Base-by-base conservation (phyloP, 2,113 vertebrate species). In the Saguinus midas region DNA sequence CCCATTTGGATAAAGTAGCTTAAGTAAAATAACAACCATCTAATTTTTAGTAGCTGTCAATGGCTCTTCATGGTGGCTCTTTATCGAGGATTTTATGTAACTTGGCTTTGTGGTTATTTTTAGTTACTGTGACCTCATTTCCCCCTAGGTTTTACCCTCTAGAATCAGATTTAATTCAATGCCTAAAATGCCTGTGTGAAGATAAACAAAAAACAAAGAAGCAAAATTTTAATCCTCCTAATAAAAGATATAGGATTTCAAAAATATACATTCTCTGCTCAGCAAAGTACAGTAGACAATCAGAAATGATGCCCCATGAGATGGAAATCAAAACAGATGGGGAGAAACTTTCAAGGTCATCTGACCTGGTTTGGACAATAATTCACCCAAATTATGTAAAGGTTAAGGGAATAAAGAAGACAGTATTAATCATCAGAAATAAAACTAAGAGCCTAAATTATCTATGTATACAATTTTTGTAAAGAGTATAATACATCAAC, bases 11-110 rank as follows among this genome's bases (percentile, higher is more conserved):
- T 89, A 29, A 50, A 75, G 20, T 50, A 89, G 13, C 86, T 91
- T 86, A 90, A 90, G 61, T 80, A 57, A 96, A 95, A 55, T 50
- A 93, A 95, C 37, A 83, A 79, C n/a, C 20, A 10, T 35, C 52
- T 82, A 37, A 75, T 86, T 88, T 94, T 48, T 37, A 68, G 52
- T n/a, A 80, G 7, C 32, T 29, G 61, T 75, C 43, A 50, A 7
- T 83, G 80, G 8, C 32, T 94, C 70, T 87, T 82, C 40, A 32
- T 37, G 57, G 14, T 12, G 10, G 8, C 1, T 57, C 29, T 66
- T 87, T 45, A 66, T 45, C 76, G 45, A 91, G 43, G 12, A 52
- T 83, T 50, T 40, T 79, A 87, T 45, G 17, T 55, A 95, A 66
- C 9, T 82, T 13, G 17, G 32, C 14, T 86, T 88, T 52, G 7